Evolutionary conservation across 2,113 vertebrate species (phyloP), one percentile per base, ranked within the genome.

Genomic region (Jacana jacana): DNA sequence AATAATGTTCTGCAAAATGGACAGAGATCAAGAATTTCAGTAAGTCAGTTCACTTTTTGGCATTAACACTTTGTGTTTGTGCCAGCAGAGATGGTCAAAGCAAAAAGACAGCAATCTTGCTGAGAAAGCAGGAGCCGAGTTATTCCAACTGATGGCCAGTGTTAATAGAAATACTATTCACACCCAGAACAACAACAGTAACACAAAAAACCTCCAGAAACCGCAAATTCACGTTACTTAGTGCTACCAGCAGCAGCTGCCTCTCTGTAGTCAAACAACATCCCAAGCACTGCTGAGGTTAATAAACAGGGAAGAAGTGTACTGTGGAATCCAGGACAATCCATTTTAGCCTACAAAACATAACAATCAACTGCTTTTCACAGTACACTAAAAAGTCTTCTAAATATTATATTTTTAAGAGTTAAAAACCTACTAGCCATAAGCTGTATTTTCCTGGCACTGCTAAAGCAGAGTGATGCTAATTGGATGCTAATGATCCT

Each of bases 1-100:
- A 96, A 57, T 42, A 72, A 88, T 30, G 52, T 82, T 60, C 75
- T 94, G 39, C 51, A 60, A 69, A 96, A 75, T 89, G 83, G 91
- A 82, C 73, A 91, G 52, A 79, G 83, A 92, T 52, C 79, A 92
- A 97, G 78, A 76, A 90, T 79, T 66, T 79, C 89, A 86, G 48
- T 79, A 61, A 86, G 88, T 93, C 72, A 63, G 46, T 81, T 88
- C 5, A 1, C 33, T 72, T 71, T 46, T 65, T 86, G 65, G 70
- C 19, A 4, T 70, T 76, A 85, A 48, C 30, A 58, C 58, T 77
- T 95, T 91, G 52, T 83, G 52, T 72, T 82, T 52, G 25, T 66
- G 69, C 76, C 92, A 94, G 76, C 75, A 80, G 60, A 91, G 65
- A 68, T 39, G 84, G 31, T 81, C 80, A 93, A 49, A 90, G 68